These are phyloP conservation scores for Cerceris rybyensis DNA, from an alignment of 2,888 invertebrate species.

Conservation along the genomic window DNA sequence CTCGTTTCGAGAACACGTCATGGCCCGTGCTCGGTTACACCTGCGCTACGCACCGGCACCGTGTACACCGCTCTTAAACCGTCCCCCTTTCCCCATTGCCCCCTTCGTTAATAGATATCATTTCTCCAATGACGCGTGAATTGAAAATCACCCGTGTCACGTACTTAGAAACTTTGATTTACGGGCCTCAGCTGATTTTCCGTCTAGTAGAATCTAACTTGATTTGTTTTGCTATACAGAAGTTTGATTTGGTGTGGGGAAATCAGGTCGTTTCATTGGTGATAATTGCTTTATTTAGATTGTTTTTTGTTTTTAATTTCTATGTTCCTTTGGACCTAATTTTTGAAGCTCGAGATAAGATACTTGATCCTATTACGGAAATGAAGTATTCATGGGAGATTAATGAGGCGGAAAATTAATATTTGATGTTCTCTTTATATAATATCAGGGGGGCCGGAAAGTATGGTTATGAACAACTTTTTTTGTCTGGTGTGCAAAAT, in stretches of 20 bases:
- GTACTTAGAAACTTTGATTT: constrained; percentile 3
- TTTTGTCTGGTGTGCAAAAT: no score
- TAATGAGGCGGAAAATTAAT: no score
- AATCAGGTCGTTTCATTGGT: background rate
- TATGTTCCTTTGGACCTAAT: no score
- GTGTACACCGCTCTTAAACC: constrained; percentile 28
- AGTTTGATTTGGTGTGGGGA: background rate
- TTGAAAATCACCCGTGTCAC: background rate
- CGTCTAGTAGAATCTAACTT: no score
- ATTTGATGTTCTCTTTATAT: no score
- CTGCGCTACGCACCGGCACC: constrained; percentile 27
- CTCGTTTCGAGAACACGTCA: constrained; percentile 48
- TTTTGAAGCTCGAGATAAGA: no score
- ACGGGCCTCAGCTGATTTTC: background rate
- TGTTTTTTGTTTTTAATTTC: background rate
- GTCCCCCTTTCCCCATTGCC: constrained; percentile 23
- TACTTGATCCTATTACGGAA: no score
- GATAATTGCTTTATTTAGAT: background rate
- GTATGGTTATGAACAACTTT: no score
- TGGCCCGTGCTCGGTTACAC: constrained; percentile 39
- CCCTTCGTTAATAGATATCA: constrained; percentile 39
- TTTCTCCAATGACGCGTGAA: constrained; percentile 21
- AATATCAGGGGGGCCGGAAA: no score
- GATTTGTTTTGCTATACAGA: background rate
- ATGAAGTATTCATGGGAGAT: no score